Evolutionary conservation across 2,888 invertebrate genomes (phyloP), one percentile per base, ranked within the genome.

Genomic region (Chaetoderma sp.): DNA sequence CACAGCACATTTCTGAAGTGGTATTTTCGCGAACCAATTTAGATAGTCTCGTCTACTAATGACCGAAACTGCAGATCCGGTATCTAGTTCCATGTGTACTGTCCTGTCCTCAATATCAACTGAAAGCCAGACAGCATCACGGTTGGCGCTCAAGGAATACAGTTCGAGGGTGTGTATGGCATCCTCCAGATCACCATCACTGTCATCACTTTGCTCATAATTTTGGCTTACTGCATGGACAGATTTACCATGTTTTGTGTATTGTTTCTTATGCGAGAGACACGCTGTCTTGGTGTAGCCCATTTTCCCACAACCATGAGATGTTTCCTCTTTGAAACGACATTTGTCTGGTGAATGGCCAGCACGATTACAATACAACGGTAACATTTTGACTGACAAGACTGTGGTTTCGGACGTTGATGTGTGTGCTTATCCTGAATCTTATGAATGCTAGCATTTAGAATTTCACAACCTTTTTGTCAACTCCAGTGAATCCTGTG

Each of bases 11-110:
- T 50, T 50, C 5, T n/a, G 18, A 13, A 50, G 28, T 13, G 50
- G 6, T 6, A 50, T 4, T 5, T 50, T 30, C 8, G 13, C 18
- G 18, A 50, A 50, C 27, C 28, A 27, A 25, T 6, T 18, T 10
- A 27, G 25, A 18, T 25, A 50, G 27, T 50, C 50, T 25, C 27
- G 21, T 27, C 25, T 13, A 13, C 18, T 50, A 8, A 50, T 50
- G n/a, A n/a, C n/a, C n/a, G n/a, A n/a, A n/a, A 21, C 5, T 16
- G 27, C 49, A 0, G 49, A 49, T 27, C 49, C 49, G 28, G 49
- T 25, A 42, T 70, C 71, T 3, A 74, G 30, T 62, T 74, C 71
- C 70, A 68, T 72, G 10, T 56, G 55, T 0, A 64, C 1, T 4
- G 10, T 1, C 39, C 44, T 56, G 1, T 63, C 65, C 39, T 72